Evolutionary conservation across 1,140 invertebrate genomes (phyloP).

Genomic region (Eubasilissa regina): DNA sequence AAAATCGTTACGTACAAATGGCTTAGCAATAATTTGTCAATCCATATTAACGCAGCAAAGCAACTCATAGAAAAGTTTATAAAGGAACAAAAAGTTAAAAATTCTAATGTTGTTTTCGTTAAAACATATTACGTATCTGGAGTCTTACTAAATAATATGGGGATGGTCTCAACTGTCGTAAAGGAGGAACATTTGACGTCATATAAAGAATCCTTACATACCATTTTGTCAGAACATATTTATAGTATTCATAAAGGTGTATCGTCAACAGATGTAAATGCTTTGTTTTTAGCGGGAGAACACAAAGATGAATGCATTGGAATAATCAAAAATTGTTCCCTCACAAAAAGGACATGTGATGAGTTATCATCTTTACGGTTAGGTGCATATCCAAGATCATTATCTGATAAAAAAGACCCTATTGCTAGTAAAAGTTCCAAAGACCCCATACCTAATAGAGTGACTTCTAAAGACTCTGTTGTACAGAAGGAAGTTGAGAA

Average conservation of each 20-base stretch:
- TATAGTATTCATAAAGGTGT: conserved; percentile 40
- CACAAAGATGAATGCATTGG: conserved; percentile 35
- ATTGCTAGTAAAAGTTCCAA: background rate
- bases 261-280: conserved; percentile 11
- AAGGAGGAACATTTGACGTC: conserved; percentile 22
- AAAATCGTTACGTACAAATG: conserved; percentile 48
- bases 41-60: conserved; percentile 43
- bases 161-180: conserved; percentile 22
- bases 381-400: conserved; percentile 31
- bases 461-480: conserved; percentile 14
- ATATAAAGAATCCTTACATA: conserved; percentile 44
- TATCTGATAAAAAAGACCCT: background rate
- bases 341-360: conserved; percentile 22
- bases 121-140: conserved; percentile 42
- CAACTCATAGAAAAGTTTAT: conserved; percentile 38
- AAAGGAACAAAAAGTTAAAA: conserved; percentile 3
- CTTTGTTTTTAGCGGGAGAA: conserved; percentile 40
- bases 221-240: conserved; percentile 46
- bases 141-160: conserved; percentile 24
- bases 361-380: conserved; percentile 23
- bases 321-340: conserved; percentile 10
- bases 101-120: conserved; percentile 14
- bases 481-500: conserved; percentile 34
- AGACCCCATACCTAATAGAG: background rate
- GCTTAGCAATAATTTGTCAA: conserved; percentile 43